Conservation (phyloP, 1,140 invertebrate genomes). For the Pararge aegeria region DNA sequence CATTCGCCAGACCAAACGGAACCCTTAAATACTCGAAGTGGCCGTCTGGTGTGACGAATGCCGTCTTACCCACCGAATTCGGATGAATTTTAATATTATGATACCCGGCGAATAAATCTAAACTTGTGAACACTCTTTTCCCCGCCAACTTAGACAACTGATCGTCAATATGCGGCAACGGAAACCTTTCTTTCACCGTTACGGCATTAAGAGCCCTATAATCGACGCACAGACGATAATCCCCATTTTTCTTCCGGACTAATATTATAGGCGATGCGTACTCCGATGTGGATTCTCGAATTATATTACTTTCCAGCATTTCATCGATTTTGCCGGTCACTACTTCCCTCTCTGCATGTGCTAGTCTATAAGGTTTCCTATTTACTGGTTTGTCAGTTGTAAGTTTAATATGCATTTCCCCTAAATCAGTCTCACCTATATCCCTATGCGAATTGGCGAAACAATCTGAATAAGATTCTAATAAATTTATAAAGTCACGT, state of each 20-base stretch:
- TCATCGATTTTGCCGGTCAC: not conserved
- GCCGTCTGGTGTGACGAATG: slow-evolving; percentile 50
- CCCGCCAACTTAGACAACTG: slow-evolving; percentile 33
- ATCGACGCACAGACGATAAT: slow-evolving; percentile 38
- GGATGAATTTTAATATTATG: slow-evolving; percentile 46
- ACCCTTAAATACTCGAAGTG: slow-evolving; percentile 49
- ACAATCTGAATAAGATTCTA: slow-evolving; percentile 14
- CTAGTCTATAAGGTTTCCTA: not conserved
- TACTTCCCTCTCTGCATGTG: too few species aligned
- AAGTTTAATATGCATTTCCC: slow-evolving; percentile 29
- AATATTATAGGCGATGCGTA: slow-evolving; percentile 3
- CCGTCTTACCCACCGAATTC: slow-evolving; percentile 49
- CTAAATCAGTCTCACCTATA: slow-evolving; percentile 30
- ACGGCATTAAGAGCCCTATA: slow-evolving; percentile 48
- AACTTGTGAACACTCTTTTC: slow-evolving; percentile 34
- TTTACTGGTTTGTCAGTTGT: slow-evolving; percentile 28
- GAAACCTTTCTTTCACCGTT: slow-evolving; percentile 48
- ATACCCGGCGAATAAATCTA: slow-evolving; percentile 72
- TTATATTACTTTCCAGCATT: slow-evolving; percentile 9
- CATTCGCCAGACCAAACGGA: slow-evolving; percentile 48
- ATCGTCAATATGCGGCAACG: slow-evolving; percentile 38
- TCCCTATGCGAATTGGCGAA: slow-evolving; percentile 28
- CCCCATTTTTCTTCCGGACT: slow-evolving; percentile 4
- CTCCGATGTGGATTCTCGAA: slow-evolving; percentile 4
- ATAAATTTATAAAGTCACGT: slow-evolving; percentile 5